Conservation (phyloP, 2,797 vertebrate species). For the Acrocephalus scirpaceus region DNA sequence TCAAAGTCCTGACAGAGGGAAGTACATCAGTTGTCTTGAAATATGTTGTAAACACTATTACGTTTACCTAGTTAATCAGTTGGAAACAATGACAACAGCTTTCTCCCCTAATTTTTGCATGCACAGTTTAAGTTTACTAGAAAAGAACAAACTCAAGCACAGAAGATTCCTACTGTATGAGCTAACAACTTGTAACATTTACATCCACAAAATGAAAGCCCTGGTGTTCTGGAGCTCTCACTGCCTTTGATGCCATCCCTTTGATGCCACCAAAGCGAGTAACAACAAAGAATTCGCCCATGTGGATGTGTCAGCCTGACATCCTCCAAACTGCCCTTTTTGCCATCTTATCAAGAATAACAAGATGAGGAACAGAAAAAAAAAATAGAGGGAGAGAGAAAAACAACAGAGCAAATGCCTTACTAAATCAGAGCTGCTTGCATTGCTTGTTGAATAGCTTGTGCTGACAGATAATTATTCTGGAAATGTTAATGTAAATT, state of each 20-base stretch:
- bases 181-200: background rate
- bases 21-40: background rate
- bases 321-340: background rate
- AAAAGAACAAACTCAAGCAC: background rate
- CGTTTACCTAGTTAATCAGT: background rate
- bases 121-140: background rate
- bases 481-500: conserved; percentile 1
- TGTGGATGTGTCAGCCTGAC: background rate
- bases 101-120: background rate
- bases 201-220: background rate
- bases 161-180: background rate
- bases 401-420: background rate
- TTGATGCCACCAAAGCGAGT: background rate
- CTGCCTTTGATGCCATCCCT: background rate
- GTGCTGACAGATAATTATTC: background rate
- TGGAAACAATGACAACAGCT: background rate
- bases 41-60: background rate
- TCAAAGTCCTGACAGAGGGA: background rate
- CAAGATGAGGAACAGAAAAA: background rate
- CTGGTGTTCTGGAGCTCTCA: background rate
- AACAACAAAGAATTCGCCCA: background rate
- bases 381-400: background rate
- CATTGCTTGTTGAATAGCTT: background rate
- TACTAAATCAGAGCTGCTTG: conserved; percentile 6
- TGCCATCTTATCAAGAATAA: background rate